Evolutionary conservation across 2,888 invertebrate genomes (phyloP).

Genomic region (Lasioglossum malachurum): DNA sequence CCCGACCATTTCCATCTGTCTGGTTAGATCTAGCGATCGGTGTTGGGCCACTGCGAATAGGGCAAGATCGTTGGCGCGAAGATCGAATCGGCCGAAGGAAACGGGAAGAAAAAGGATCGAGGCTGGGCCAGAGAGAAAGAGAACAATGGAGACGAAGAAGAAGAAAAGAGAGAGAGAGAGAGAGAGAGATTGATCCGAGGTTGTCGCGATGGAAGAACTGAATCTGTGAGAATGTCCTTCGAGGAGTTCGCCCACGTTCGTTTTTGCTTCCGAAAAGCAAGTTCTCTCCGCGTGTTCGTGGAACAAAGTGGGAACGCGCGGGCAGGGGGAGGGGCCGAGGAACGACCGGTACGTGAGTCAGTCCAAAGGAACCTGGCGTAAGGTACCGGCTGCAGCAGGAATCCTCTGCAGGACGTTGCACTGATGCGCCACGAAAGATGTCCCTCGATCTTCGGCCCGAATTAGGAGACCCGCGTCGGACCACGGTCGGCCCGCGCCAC

Average conservation of each 20-base stretch:
- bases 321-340: conserved; percentile 44
- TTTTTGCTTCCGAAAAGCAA: conserved; percentile 68
- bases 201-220: conserved; percentile 42
- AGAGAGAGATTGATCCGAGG: not conserved
- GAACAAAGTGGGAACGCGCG: conserved; percentile 60
- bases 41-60: not conserved
- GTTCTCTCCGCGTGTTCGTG: conserved; percentile 58
- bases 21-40: not conserved
- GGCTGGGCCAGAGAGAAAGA: not conserved
- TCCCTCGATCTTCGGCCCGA: conserved; percentile 59
- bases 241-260: conserved; percentile 65
- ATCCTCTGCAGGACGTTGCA: conserved; percentile 70
- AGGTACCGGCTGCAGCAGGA: conserved; percentile 67
- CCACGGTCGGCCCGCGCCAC: conserved; percentile 33
- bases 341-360: conserved; percentile 80
- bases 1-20: not conserved
- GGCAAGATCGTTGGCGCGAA: conserved; percentile 5
- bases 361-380: conserved; percentile 75
- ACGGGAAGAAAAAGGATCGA: not conserved
- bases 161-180: not conserved
- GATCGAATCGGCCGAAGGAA: conserved; percentile 11
- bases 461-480: conserved; percentile 60
- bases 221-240: conserved; percentile 61
- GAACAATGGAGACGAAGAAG: not conserved
- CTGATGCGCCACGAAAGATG: conserved; percentile 63